These are phyloP conservation scores for Miichthys miiuy DNA, from an alignment of 2,797 vertebrate species.

Conservation along the genomic window DNA sequence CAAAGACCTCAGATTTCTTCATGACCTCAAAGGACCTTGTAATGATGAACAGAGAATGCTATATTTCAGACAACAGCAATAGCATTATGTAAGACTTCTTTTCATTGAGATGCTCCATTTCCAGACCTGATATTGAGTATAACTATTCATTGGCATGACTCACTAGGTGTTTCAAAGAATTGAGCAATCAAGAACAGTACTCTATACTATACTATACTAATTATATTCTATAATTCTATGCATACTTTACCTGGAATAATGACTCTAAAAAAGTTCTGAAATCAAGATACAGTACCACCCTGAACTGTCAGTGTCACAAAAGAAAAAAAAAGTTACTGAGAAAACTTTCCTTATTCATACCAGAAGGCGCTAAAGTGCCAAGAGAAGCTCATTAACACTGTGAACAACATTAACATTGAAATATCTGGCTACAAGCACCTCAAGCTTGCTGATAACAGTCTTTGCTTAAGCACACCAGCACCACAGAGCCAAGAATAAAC, in stretches of 20 bases:
- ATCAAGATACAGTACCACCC: not conserved
- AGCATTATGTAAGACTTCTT: not conserved
- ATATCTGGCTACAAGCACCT: slow-evolving; percentile 24
- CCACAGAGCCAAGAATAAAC: slow-evolving; percentile 32
- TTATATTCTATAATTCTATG: too few relatives aligned
- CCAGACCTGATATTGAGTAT: not conserved
- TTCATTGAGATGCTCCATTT: not conserved
- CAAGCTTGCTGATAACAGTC: slow-evolving; percentile 14
- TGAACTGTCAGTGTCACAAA: not conserved
- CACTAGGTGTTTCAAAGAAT: not conserved
- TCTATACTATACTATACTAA: too few relatives aligned
- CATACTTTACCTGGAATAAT: not conserved
- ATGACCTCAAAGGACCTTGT: too few relatives aligned
- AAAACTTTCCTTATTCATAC: slow-evolving; percentile 5
- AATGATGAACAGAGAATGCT: too few relatives aligned
- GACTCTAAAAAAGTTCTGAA: not conserved
- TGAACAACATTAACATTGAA: slow-evolving; percentile 12
- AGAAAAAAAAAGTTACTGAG: not conserved
- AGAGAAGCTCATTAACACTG: slow-evolving; percentile 40
- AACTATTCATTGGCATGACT: not conserved
- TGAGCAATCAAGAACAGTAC: too few relatives aligned
- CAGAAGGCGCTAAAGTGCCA: not conserved
- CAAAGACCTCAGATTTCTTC: too few relatives aligned
- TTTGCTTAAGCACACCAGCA: not conserved
- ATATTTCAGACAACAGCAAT: not conserved